Conservation (phyloP, 2,113 vertebrate genomes). For the Corythoichthys intestinalis region DNA sequence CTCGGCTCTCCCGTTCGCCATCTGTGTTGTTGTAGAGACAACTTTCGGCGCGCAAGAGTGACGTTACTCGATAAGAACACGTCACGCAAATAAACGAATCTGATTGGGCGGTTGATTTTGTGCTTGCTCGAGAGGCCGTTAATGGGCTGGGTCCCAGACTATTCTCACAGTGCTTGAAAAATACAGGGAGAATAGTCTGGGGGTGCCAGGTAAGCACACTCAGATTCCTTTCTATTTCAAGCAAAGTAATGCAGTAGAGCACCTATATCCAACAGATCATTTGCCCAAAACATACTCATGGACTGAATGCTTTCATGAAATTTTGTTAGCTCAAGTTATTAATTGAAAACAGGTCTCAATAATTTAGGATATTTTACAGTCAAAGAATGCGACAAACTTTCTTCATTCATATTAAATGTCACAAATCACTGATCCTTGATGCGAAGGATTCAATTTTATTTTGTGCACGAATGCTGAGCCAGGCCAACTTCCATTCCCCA, state of each 20-base stretch:
- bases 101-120: too few species aligned
- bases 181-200: too few species aligned
- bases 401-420: slow-evolving; percentile 16
- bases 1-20: too few species aligned
- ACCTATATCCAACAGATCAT: slow-evolving; percentile 38
- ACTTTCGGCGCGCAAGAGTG: too few species aligned
- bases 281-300: slow-evolving; percentile 36
- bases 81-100: too few species aligned
- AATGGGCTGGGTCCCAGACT: too few species aligned
- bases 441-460: slow-evolving; percentile 40
- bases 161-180: too few species aligned
- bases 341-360: slow-evolving; percentile 28
- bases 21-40: too few species aligned
- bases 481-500: slow-evolving; percentile 32
- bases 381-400: neutral
- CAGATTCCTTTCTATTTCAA: slow-evolving; percentile 70
- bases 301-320: slow-evolving; percentile 16
- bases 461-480: slow-evolving; percentile 22
- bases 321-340: slow-evolving; percentile 26
- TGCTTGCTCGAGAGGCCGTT: too few species aligned
- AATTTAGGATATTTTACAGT: too few species aligned
- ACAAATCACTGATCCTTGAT: slow-evolving; percentile 18
- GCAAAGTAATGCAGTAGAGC: slow-evolving; percentile 28
- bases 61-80: too few species aligned
- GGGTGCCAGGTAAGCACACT: slow-evolving; percentile 19